Conservation (phyloP, 35 echinoderm and acorn worm species). For the Diadema setosum region DNA sequence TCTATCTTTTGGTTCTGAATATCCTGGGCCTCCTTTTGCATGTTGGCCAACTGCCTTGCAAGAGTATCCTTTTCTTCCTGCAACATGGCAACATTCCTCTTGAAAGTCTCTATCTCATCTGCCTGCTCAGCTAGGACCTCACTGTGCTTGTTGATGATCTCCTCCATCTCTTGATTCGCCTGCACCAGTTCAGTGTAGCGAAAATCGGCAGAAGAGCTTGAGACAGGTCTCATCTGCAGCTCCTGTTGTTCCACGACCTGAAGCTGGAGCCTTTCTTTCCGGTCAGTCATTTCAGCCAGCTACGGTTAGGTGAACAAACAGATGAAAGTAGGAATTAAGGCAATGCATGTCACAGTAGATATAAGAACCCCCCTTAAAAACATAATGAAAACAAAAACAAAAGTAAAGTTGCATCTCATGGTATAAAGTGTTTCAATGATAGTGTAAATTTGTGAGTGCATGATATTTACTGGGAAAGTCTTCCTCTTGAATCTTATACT, state of each 20-base stretch:
- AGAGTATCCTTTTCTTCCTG: background rate
- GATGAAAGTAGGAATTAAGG: background rate
- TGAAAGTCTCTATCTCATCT: background rate
- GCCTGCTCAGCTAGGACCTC: conserved; percentile 20
- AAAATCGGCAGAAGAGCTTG: conserved; percentile 7
- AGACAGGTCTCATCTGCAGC: conserved; percentile 7
- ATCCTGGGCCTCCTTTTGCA: background rate
- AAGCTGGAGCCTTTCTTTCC: conserved; percentile 60
- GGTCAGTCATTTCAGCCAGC: conserved; percentile 61
- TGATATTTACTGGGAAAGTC: too few species aligned
- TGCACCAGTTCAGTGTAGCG: conserved; percentile 47
- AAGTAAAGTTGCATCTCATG: too few species aligned
- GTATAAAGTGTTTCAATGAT: too few species aligned
- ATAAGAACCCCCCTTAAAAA: background rate
- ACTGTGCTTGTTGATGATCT: conserved; percentile 39
- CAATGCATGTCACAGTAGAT: background rate
- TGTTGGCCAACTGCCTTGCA: conserved; percentile 8
- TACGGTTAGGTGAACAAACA: conserved; percentile 4
- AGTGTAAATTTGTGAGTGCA: too few species aligned
- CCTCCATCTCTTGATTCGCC: conserved; percentile 52
- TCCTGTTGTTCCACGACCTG: conserved; percentile 15
- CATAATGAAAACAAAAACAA: too few species aligned
- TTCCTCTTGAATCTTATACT: too few species aligned
- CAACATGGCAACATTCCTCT: background rate
- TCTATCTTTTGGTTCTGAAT: too few species aligned